Conservation (phyloP, 2,113 vertebrate genomes). For the Planiliza haematocheilus region DNA sequence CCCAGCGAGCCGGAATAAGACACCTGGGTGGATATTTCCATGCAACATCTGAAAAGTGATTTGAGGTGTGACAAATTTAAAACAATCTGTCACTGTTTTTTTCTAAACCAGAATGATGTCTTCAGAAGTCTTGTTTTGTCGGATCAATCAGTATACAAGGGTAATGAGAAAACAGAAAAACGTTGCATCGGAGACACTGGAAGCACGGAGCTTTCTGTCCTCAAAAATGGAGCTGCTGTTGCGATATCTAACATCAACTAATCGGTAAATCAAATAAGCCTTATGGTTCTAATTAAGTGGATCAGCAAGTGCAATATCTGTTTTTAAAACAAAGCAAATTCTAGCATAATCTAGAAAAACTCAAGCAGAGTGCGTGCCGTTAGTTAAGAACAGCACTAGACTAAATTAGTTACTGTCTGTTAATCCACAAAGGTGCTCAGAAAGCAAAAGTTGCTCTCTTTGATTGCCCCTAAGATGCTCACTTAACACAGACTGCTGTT, state of each 20-base stretch:
- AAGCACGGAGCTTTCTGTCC: not conserved
- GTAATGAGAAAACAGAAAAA: no score
- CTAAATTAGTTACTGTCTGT: not conserved
- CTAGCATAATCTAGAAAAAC: no score
- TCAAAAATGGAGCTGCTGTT: not conserved
- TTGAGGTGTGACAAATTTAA: no score
- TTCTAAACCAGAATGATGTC: not conserved
- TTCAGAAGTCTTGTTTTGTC: not conserved
- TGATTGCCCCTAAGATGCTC: constrained; percentile 29
- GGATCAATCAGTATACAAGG: no score
- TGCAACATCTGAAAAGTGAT: no score
- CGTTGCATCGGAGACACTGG: no score
- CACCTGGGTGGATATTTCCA: no score
- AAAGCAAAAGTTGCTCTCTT: constrained; percentile 11
- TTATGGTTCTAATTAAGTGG: not conserved
- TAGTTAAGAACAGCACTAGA: not conserved
- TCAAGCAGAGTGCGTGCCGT: not conserved
- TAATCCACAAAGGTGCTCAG: constrained; percentile 2
- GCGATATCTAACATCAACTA: not conserved
- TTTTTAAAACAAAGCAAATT: no score
- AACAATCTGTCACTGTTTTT: no score
- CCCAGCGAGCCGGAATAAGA: no score
- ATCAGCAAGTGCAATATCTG: not conserved
- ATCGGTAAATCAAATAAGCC: not conserved
- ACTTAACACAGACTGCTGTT: constrained; percentile 25